Conservation (phyloP, 1,140 invertebrate species). For the Caerostris extrusa region DNA sequence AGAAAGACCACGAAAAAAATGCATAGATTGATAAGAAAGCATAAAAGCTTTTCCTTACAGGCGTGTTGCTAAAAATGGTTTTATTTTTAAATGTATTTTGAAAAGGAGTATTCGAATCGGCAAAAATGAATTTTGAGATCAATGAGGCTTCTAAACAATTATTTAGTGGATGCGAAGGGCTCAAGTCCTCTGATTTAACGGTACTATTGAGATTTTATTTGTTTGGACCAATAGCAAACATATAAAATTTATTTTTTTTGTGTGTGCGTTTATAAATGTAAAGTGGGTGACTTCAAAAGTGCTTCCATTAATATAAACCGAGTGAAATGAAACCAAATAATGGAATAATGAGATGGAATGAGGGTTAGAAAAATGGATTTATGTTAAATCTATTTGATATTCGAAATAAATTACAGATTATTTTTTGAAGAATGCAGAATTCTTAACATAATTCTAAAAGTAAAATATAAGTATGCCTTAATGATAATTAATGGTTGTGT, state of each 20-base stretch:
- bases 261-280: neutral
- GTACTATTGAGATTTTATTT: constrained; percentile 26
- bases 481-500: too few species aligned
- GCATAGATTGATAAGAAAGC: constrained; percentile 23
- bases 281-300: neutral
- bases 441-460: too few species aligned
- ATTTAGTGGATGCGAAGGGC: neutral
- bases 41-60: neutral
- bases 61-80: constrained; percentile 42
- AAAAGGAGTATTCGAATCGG: constrained; percentile 23
- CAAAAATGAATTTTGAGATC: constrained; percentile 48
- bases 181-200: constrained; percentile 14
- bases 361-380: neutral
- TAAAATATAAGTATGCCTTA: too few species aligned
- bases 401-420: too few species aligned
- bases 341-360: neutral
- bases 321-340: neutral
- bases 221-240: neutral
- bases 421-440: too few species aligned
- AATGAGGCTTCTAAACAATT: constrained; percentile 51
- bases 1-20: neutral
- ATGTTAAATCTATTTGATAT: neutral
- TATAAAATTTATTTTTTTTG: neutral
- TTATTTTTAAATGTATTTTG: constrained; percentile 20
- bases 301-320: neutral